Conservation (phyloP, 2,113 vertebrate genomes). For the Morone saxatilis region DNA sequence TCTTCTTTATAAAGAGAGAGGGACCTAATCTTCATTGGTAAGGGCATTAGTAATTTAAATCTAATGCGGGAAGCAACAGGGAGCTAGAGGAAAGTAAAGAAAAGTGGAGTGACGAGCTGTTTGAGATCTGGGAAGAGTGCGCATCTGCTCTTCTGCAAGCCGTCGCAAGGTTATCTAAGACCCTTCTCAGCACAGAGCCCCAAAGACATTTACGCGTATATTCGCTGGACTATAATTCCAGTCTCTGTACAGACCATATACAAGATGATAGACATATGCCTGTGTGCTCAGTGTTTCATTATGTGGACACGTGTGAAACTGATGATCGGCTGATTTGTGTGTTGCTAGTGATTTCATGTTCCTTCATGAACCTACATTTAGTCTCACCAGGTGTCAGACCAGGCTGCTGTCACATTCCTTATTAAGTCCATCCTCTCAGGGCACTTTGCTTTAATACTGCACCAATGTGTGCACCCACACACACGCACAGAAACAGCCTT, state of each 20-base stretch:
- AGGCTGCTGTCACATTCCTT: constrained; percentile 47
- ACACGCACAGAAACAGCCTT: constrained; percentile 31
- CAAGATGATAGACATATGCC: not conserved
- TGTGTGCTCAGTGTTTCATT: not conserved
- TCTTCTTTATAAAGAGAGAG: not conserved
- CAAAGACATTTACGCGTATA: not conserved
- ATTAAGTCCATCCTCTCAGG: constrained; percentile 40
- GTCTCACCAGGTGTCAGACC: constrained; percentile 33
- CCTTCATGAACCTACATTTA: constrained; percentile 9
- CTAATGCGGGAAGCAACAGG: too few species aligned
- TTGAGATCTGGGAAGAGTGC: not conserved
- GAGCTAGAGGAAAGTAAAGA: too few species aligned
- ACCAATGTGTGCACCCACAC: constrained; percentile 21
- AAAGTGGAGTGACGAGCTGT: not conserved
- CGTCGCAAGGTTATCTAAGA: not conserved
- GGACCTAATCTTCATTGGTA: not conserved
- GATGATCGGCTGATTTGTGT: constrained; percentile 11
- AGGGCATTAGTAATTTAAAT: too few species aligned
- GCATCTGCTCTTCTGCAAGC: not conserved
- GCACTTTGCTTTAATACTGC: constrained; percentile 24
- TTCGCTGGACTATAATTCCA: not conserved
- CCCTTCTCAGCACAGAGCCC: not conserved
- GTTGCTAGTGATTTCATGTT: constrained; percentile 18
- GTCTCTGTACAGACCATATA: not conserved
- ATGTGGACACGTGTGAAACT: not conserved